Base-by-base conservation (phyloP, 2,797 vertebrate species). In the Pseudochromis fuscus region DNA sequence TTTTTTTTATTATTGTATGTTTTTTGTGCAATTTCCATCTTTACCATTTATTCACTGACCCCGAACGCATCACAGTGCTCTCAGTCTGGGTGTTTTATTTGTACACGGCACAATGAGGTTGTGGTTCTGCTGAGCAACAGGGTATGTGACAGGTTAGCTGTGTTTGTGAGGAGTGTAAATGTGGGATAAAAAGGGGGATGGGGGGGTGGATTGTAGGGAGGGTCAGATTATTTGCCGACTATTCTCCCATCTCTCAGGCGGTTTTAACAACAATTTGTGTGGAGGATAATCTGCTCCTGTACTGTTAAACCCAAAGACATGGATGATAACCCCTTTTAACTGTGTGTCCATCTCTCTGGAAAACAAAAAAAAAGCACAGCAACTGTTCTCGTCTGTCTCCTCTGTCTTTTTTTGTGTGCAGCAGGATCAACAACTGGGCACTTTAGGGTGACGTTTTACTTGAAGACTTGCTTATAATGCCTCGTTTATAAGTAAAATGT, bases 361-460 rank as follows among this genome's bases (percentile, higher is more conserved):
- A 55, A 28, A 60, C 27, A 51, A 66, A 63, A 18, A 45, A 75
- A 64, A 89, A 91, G 87, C 87, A 89, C 88, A 89, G 88, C 69
- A 82, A 74, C 59, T 74, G 64, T 75, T 82, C 64, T 63, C 58
- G 18, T 81, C 73, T 62, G 73, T 84, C 75, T 77, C 76, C 64
- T 76, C 72, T 83, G 74, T 73, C 80, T 89, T 65, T 84, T 52
- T 77, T 63, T 67, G 64, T 85, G 88, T 82, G 81, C 86, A 83
- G 87, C 87, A 86, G 86, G 85, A 86, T 86, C 86, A 77, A 85
- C 80, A 83, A 83, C 85, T 65, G 85, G 87, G 87, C 85, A 87
- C 87, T 90, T 91, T 88, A 88, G 72, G 86, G 89, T 85, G 58
- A 85, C 83, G 82, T 91, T 89, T 90, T 87, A 88, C 87, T 87